phyloP scores from a whole-genome alignment of 30 jellyfish, hydroid and myxozoan genomes.

The Nemopilema nomurai region DNA sequence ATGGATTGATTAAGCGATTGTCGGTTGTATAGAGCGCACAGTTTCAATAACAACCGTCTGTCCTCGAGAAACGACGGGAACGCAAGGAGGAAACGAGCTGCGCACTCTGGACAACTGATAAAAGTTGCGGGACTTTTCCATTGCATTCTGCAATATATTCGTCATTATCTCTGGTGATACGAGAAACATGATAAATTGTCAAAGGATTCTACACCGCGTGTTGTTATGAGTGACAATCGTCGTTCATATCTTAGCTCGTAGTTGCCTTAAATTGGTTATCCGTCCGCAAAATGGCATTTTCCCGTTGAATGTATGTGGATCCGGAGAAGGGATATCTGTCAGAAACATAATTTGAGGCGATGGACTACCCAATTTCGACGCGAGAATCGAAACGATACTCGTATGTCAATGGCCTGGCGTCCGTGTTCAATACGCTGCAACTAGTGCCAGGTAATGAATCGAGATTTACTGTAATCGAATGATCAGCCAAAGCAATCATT shows the following conservation, averaged over 20 bases:
- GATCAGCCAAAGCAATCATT: background rate
- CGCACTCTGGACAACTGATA: background rate
- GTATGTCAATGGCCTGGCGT: background rate
- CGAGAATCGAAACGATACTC: background rate
- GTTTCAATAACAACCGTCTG: background rate
- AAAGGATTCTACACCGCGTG: background rate
- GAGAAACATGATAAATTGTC: background rate
- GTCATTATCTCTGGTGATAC: background rate
- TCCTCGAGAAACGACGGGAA: background rate
- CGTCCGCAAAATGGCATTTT: background rate
- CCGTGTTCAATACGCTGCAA: background rate
- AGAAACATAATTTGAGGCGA: background rate
- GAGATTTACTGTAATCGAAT: too few relatives aligned
- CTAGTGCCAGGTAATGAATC: background rate
- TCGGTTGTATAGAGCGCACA: too few relatives aligned
- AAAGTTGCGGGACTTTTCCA: background rate
- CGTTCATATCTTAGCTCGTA: too few relatives aligned
- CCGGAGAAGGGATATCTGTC: background rate
- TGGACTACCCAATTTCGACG: background rate
- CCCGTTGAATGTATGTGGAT: background rate
- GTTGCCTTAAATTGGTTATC: too few relatives aligned
- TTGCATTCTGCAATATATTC: background rate
- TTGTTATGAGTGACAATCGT: too few relatives aligned
- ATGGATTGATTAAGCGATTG: too few relatives aligned
- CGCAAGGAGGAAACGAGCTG: background rate